These are phyloP conservation scores for Muricea muricata DNA, from an alignment of 92 coral and sea anemone genomes.

Conservation along the genomic window DNA sequence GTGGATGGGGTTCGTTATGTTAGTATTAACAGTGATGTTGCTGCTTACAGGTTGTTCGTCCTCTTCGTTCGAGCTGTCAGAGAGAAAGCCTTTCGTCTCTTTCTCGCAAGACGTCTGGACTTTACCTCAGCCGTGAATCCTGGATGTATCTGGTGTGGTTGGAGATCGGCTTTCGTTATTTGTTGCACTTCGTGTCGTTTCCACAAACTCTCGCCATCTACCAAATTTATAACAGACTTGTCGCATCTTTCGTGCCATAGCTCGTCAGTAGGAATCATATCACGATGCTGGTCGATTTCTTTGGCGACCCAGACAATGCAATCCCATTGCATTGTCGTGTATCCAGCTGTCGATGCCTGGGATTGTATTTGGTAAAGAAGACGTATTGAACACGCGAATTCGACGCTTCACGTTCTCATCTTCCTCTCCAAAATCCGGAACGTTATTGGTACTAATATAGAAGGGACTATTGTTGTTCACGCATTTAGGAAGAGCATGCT, in stretches of 20 bases:
- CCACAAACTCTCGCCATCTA: neutral
- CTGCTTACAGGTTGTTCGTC: too few relatives aligned
- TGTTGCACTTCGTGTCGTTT: neutral
- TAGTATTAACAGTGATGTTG: too few relatives aligned
- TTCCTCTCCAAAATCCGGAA: slow-evolving; percentile 29
- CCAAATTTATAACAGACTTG: neutral
- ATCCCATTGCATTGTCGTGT: slow-evolving; percentile 10
- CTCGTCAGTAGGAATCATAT: neutral
- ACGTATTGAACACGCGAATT: neutral
- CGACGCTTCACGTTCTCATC: slow-evolving; percentile 15
- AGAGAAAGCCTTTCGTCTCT: neutral
- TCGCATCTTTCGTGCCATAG: slow-evolving; percentile 6
- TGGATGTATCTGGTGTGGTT: neutral
- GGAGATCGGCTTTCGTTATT: neutral
- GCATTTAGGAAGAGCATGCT: neutral
- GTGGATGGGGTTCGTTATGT: too few relatives aligned
- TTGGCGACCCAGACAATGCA: slow-evolving; percentile 29
- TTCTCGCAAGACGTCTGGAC: neutral
- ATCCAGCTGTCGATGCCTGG: neutral
- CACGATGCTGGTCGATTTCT: neutral
- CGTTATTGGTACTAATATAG: slow-evolving; percentile 29
- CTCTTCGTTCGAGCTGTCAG: too few relatives aligned
- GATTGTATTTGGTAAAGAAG: neutral
- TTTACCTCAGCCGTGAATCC: neutral
- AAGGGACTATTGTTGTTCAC: slow-evolving; percentile 10